Percentiles rank a stretch among this genome's conserved stretches.
These are phyloP conservation scores for Drosophila kanapiae DNA, from an alignment of 1,140 invertebrate species.

Conservation along the genomic window DNA sequence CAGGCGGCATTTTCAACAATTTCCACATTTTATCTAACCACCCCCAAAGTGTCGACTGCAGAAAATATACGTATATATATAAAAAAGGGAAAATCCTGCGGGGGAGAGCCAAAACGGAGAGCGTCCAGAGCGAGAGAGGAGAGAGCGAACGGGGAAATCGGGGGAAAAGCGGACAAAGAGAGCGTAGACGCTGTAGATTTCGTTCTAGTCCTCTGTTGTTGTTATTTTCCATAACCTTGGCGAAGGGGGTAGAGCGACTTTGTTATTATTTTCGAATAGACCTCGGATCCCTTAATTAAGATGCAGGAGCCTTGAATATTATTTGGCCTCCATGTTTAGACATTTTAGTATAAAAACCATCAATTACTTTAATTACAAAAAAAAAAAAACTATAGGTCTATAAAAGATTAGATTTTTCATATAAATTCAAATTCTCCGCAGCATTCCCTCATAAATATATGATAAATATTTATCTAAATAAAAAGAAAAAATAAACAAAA, in stretches of 20 bases:
- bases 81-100: constrained; percentile 73
- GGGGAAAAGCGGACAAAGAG: constrained; percentile 27
- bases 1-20: constrained; percentile 80
- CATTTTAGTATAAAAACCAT: background rate
- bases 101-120: constrained; percentile 44
- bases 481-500: too few species aligned
- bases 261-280: constrained; percentile 43
- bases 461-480: too few species aligned
- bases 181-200: constrained; percentile 58
- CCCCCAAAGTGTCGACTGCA: constrained; percentile 81
- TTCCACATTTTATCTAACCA: constrained; percentile 83
- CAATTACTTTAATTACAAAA: background rate
- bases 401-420: too few species aligned
- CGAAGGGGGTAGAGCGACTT: constrained; percentile 37
- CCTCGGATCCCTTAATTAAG: constrained; percentile 6
- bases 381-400: too few species aligned
- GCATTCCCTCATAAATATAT: too few species aligned
- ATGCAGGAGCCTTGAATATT: background rate
- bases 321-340: background rate
- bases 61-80: constrained; percentile 45
- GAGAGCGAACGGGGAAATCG: constrained; percentile 15
- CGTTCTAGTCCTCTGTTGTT: constrained; percentile 53
- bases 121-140: constrained; percentile 9
- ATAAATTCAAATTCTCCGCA: too few species aligned
- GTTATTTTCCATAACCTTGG: constrained; percentile 65